Base-by-base conservation (phyloP, 2,888 invertebrate species). In the Coleophora deauratella region DNA sequence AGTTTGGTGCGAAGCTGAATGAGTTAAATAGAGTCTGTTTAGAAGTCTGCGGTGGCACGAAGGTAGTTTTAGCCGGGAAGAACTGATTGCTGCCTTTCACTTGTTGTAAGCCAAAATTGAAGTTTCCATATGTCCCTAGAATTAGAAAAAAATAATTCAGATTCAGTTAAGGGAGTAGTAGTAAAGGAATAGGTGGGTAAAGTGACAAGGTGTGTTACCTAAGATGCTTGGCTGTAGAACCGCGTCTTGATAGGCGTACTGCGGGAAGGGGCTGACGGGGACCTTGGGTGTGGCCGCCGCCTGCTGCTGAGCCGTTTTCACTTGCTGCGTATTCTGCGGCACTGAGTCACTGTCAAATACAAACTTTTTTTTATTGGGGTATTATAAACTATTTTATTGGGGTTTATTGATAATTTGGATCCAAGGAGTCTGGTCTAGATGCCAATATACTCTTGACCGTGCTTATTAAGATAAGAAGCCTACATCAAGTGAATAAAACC, bases 121-220 rank as follows among this genome's bases (percentile, higher is more conserved):
- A 21, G 21, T 21, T 21, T 52, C 87, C 87, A 61, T 89, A 89
- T 42, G 89, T 82, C 48, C 90, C 90, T 72, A 72, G 30, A 74
- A 74, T 28, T 12, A 21, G 9, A 33, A 11, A 4, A 33, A 33
- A 9, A 33, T n/a, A n/a, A n/a, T n/a, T n/a, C n/a, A n/a, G n/a
- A n/a, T n/a, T n/a, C n/a, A n/a, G n/a, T n/a, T n/a, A n/a, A n/a
- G n/a, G n/a, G n/a, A n/a, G n/a, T n/a, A n/a, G n/a, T n/a, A n/a
- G n/a, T n/a, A n/a, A n/a, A n/a, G n/a, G n/a, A n/a, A n/a, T n/a
- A n/a, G n/a, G n/a, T n/a, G n/a, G n/a, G n/a, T n/a, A n/a, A n/a
- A n/a, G n/a, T n/a, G n/a, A n/a, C n/a, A n/a, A n/a, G n/a, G n/a
- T n/a, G n/a, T 21, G 21, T 67, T 66, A 74, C 86, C 86, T 72